Evolutionary conservation across 2,113 vertebrate genomes (phyloP).

Genomic region (Pithys albifrons): DNA sequence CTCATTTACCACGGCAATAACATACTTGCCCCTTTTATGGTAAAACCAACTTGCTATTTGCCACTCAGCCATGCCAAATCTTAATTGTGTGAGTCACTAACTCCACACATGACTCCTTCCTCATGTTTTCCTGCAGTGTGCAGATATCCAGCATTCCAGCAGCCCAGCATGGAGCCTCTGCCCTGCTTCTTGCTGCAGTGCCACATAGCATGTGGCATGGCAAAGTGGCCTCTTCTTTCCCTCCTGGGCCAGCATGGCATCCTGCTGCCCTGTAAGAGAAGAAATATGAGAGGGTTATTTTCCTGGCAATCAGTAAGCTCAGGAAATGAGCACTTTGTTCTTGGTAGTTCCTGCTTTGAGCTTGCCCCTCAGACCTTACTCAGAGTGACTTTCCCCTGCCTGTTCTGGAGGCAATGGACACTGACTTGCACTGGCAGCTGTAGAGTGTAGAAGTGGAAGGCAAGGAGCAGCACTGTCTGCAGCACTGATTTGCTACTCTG

Average conservation of each 20-base stretch:
- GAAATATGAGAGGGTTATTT: not conserved
- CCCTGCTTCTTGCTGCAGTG: not conserved
- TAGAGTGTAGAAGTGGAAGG: not conserved
- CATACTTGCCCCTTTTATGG: not conserved
- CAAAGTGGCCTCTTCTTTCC: not conserved
- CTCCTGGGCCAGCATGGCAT: not conserved
- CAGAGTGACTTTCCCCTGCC: not conserved
- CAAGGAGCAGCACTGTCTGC: not conserved
- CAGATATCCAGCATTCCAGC: not conserved
- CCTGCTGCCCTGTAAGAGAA: not conserved
- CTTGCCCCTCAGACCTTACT: not conserved
- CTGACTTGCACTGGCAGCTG: not conserved
- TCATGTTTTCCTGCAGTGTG: not conserved
- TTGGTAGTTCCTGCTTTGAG: not conserved
- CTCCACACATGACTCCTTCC: not conserved
- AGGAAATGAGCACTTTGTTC: not conserved
- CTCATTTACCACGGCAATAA: not conserved
- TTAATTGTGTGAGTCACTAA: not conserved
- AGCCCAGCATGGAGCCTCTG: not conserved
- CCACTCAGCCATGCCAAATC: not conserved
- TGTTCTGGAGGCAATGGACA: not conserved
- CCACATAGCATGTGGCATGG: rapidly evolving
- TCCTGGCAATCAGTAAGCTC: not conserved
- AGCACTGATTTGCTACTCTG: not conserved
- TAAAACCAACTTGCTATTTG: not conserved